Percentiles rank a stretch among this genome's conserved stretches.
phyloP scores from a whole-genome alignment of 2,888 invertebrate genomes.

The Linhomoeus sp. region DNA sequence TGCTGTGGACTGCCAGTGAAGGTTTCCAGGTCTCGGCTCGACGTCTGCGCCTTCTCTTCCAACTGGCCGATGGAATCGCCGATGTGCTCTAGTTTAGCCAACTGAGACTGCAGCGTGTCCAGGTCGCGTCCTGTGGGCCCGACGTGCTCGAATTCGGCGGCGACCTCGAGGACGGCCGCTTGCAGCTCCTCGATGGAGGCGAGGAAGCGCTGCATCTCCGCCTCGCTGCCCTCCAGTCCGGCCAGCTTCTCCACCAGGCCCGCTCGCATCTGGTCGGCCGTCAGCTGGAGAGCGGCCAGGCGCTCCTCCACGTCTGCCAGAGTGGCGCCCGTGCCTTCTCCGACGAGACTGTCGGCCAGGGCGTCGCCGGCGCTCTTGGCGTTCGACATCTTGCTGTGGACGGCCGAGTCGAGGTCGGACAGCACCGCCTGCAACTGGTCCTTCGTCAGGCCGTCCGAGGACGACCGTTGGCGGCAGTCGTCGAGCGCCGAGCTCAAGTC shows the following conservation, averaged over 20 bases:
- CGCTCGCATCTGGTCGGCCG: neutral
- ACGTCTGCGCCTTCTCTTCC: neutral
- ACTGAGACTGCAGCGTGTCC: slow-evolving; percentile 8
- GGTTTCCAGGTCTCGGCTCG: no score
- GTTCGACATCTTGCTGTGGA: slow-evolving; percentile 2
- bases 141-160: neutral
- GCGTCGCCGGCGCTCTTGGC: slow-evolving; percentile 1
- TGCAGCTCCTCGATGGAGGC: neutral
- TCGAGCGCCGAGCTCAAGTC: no score
- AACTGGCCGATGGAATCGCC: slow-evolving; percentile 9
- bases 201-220: neutral
- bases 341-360: neutral
- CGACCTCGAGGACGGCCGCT: neutral
- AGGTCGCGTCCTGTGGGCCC: neutral
- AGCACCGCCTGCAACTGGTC: slow-evolving; percentile 8
- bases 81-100: slow-evolving; percentile 20
- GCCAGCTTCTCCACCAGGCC: neutral
- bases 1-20: no score
- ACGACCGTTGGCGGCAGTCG: no score
- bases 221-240: neutral
- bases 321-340: neutral
- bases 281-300: neutral
- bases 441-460: slow-evolving; percentile 4
- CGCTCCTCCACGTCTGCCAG: neutral
- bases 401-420: slow-evolving; percentile 3